A percentile compares a stretch with the other conserved stretches of the same genome.
Conservation (phyloP, 2,797 vertebrate genomes). For the Silurus lanzhouensis region DNA sequence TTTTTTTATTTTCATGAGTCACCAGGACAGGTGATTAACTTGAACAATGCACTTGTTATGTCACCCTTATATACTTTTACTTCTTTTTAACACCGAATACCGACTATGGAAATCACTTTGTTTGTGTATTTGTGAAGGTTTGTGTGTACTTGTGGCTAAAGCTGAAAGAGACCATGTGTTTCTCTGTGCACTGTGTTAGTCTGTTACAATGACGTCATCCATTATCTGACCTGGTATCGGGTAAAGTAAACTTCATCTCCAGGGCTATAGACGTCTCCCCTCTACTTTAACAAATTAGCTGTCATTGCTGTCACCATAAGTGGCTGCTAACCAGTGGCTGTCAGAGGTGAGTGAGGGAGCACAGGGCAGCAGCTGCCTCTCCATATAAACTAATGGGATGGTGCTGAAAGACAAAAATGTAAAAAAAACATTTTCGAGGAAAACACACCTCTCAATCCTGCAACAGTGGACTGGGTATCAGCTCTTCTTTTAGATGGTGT, state of each 20-base stretch:
- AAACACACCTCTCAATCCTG: neutral
- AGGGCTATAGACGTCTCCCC: constrained; percentile 9
- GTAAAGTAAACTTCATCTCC: constrained; percentile 19
- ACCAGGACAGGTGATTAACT: constrained; percentile 22
- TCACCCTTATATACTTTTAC: constrained; percentile 10
- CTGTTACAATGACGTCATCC: constrained; percentile 70
- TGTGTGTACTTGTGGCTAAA: constrained; percentile 62
- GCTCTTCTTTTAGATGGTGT: neutral
- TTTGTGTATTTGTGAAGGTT: constrained; percentile 38
- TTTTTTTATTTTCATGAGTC: constrained; percentile 16
- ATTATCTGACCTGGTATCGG: constrained; percentile 44
- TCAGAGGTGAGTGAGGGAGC: constrained; percentile 45
- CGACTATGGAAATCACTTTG: neutral
- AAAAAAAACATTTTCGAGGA: constrained; percentile 46
- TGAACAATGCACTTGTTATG: constrained; percentile 3
- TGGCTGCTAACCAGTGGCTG: constrained; percentile 58
- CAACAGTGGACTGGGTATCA: neutral
- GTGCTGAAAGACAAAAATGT: constrained; percentile 56
- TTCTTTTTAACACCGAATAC: constrained; percentile 2
- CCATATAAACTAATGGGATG: constrained; percentile 52
- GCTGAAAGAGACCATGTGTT: constrained; percentile 62
- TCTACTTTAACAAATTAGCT: constrained; percentile 59
- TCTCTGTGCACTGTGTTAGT: constrained; percentile 62
- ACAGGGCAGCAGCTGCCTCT: constrained; percentile 51
- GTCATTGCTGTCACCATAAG: constrained; percentile 58